phyloP scores from a whole-genome alignment of 2,888 invertebrate genomes.

The Poecilobothrus nobilitatus region DNA sequence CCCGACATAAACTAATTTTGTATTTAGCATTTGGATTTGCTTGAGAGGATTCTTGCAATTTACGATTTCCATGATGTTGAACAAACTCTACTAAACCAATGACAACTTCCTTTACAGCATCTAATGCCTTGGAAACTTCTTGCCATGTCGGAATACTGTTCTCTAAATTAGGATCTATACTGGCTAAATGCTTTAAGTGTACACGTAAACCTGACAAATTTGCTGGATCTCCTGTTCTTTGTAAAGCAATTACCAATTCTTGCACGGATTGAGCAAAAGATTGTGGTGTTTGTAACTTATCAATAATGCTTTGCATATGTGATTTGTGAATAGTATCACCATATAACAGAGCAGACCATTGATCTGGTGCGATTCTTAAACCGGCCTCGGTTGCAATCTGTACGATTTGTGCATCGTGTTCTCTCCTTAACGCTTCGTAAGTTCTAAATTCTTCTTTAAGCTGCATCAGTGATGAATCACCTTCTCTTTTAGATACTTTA shows the following conservation, averaged over 20 bases:
- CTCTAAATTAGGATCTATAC: constrained; percentile 76
- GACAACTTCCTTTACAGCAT: constrained; percentile 62
- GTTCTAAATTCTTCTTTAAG: constrained; percentile 92
- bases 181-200: constrained; percentile 75
- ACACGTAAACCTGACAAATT: constrained; percentile 67
- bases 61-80: constrained; percentile 62
- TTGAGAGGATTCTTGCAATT: constrained; percentile 52
- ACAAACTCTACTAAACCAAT: constrained; percentile 70
- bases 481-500: constrained; percentile 93
- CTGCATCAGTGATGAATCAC: constrained; percentile 96
- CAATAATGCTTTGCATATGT: constrained; percentile 90
- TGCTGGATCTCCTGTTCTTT: constrained; percentile 77
- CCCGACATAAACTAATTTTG: constrained; percentile 85
- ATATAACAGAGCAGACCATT: constrained; percentile 94
- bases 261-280: constrained; percentile 86
- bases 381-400: constrained; percentile 98
- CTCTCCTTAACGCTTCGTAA: constrained; percentile 84
- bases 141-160: constrained; percentile 55
- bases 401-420: constrained; percentile 97
- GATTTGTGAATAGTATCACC: constrained; percentile 93
- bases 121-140: constrained; percentile 57
- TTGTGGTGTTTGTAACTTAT: constrained; percentile 87
- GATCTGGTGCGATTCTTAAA: constrained; percentile 91
- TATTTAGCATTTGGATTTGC: constrained; percentile 61
- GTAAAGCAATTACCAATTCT: constrained; percentile 82